Conservation (phyloP, 2,113 vertebrate genomes). For the Leptobrachium ailaonicum region DNA sequence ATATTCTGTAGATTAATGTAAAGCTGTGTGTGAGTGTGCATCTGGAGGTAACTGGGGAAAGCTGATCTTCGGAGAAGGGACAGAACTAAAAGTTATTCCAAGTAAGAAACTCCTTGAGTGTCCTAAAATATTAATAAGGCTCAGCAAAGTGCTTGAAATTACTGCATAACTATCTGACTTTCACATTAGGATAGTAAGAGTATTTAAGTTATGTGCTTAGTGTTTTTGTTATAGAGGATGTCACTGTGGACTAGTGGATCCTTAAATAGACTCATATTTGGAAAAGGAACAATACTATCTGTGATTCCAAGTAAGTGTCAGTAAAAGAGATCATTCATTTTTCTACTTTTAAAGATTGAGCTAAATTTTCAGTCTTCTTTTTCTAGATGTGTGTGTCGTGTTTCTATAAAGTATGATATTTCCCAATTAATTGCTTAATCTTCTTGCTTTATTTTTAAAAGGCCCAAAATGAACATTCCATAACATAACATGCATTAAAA, state of each 20-base stretch:
- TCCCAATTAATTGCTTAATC: no score
- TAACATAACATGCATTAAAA: no score
- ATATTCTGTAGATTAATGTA: background rate
- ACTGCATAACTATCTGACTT: background rate
- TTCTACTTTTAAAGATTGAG: no score
- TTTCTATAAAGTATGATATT: no score
- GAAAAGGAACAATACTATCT: slow-evolving; percentile 8
- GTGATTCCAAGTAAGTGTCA: slow-evolving; percentile 14
- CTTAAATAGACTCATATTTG: background rate
- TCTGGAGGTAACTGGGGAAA: slow-evolving; percentile 9
- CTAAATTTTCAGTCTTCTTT: no score
- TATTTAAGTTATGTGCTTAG: background rate
- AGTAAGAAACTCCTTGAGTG: slow-evolving; percentile 44
- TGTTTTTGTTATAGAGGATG: background rate
- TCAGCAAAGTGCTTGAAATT: background rate
- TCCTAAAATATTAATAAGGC: background rate
- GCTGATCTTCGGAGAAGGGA: slow-evolving; percentile 56
- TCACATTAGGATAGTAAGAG: background rate
- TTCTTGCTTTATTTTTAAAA: no score
- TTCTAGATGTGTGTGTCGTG: no score
- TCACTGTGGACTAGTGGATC: background rate
- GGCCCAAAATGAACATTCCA: no score
- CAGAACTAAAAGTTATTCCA: slow-evolving; percentile 47
- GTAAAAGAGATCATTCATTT: background rate
- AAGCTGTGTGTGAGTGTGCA: background rate